Percentiles rank a stretch among this genome's conserved stretches.
phyloP scores from a whole-genome alignment of 2,113 vertebrate species.

The Stegostoma tigrinum region DNA sequence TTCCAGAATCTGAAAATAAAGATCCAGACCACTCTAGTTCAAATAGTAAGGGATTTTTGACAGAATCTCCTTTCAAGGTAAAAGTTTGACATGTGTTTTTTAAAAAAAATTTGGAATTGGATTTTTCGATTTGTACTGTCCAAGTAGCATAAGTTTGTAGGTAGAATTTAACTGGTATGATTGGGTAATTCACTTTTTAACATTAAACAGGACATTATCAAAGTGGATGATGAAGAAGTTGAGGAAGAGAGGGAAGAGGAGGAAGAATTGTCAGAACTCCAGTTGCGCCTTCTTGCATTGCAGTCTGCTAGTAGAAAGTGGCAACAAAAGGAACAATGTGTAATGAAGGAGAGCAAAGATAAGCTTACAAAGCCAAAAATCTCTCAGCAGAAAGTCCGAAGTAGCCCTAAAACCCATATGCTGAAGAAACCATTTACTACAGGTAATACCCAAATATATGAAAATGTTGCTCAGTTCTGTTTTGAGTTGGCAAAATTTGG shows the following conservation, averaged over 20 bases:
- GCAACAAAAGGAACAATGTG: slow-evolving; percentile 94
- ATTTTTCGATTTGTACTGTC: not conserved
- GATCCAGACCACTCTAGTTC: slow-evolving; percentile 40
- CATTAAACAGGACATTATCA: not conserved
- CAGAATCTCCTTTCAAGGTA: slow-evolving; percentile 54
- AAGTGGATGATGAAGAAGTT: not conserved
- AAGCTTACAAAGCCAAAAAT: slow-evolving; percentile 69
- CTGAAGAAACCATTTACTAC: slow-evolving; percentile 65
- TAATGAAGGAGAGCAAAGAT: slow-evolving; percentile 91
- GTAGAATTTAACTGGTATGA: not conserved
- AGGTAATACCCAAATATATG: slow-evolving; percentile 46
- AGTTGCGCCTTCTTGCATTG: slow-evolving; percentile 86
- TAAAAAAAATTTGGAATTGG: not conserved
- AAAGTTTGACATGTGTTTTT: slow-evolving; percentile 47
- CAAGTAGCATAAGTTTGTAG: not conserved
- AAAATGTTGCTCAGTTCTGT: not conserved
- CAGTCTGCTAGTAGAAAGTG: slow-evolving; percentile 97
- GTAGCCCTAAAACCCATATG: slow-evolving; percentile 57
- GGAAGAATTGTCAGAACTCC: slow-evolving; percentile 90
- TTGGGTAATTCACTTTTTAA: not conserved
- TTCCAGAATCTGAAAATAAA: slow-evolving; percentile 39
- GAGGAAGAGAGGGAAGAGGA: slow-evolving; percentile 66
- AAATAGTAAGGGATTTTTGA: slow-evolving; percentile 43
- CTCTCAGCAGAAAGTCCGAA: slow-evolving; percentile 59
- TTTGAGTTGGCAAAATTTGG: not conserved